These are phyloP conservation scores for Abrostola triplasia DNA, from an alignment of 2,888 invertebrate genomes.

Conservation along the genomic window DNA sequence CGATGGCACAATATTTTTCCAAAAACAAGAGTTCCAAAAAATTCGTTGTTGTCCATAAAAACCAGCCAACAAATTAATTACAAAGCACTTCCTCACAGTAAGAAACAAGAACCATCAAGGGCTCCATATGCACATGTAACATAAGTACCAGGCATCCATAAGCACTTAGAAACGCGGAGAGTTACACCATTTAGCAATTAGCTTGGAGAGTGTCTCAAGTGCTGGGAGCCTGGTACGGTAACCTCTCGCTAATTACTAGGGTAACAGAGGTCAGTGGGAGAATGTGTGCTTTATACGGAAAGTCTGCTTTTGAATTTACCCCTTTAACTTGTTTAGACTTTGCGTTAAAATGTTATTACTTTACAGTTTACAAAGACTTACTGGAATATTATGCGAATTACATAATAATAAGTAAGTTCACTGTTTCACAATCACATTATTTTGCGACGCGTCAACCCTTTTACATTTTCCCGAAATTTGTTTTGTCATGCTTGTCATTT, in stretches of 20 bases:
- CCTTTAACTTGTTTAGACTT: not conserved
- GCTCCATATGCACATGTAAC: constrained; percentile 23
- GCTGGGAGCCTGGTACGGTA: constrained; percentile 54
- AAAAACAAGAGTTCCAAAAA: not conserved
- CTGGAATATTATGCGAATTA: no score
- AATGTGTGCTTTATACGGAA: constrained; percentile 40
- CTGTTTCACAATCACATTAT: no score
- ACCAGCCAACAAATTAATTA: no score
- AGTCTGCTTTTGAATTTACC: constrained; percentile 27
- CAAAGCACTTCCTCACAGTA: not conserved
- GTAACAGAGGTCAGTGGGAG: constrained; percentile 58
- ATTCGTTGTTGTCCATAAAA: not conserved
- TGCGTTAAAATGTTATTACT: not conserved
- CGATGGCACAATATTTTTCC: not conserved
- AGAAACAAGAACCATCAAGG: not conserved
- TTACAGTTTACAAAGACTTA: no score
- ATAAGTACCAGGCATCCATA: constrained; percentile 52
- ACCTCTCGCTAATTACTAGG: constrained; percentile 62
- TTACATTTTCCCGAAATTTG: no score
- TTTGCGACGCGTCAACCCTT: no score
- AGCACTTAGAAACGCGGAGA: constrained; percentile 47
- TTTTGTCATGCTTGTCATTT: no score
- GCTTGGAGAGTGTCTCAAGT: constrained; percentile 54
- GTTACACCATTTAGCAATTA: constrained; percentile 67
- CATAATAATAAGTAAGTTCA: no score